Evolutionary conservation across 1,140 invertebrate species (phyloP).

Genomic region (Lineus longissimus): DNA sequence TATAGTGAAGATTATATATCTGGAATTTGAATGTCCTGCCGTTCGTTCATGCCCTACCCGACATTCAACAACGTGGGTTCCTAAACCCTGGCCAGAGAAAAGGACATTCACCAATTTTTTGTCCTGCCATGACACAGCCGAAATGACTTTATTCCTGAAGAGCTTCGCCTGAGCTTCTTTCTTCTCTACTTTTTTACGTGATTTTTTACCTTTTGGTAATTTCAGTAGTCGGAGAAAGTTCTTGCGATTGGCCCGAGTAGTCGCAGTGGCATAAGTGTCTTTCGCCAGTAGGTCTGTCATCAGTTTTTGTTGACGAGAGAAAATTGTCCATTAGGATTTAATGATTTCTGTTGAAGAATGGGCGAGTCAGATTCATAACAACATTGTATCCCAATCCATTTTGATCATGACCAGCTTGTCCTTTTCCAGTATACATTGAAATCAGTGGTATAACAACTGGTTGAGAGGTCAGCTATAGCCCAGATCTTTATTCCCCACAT

Average conservation of each 20-base stretch:
- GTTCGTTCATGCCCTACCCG: too few species aligned
- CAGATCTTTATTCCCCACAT: conserved; percentile 55
- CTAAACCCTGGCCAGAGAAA: too few species aligned
- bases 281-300: conserved; percentile 6
- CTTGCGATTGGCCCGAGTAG: conserved; percentile 2
- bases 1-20: too few species aligned
- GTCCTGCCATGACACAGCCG: too few species aligned
- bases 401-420: not conserved
- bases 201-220: too few species aligned
- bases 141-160: too few species aligned
- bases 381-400: conserved; percentile 8
- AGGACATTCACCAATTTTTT: too few species aligned
- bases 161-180: too few species aligned
- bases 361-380: conserved; percentile 9
- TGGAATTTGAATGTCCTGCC: too few species aligned
- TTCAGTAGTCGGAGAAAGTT: not conserved
- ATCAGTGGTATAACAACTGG: conserved; percentile 11
- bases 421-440: conserved; percentile 1
- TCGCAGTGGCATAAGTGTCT: conserved; percentile 14
- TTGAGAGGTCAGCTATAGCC: conserved; percentile 17
- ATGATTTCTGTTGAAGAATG: conserved; percentile 5
- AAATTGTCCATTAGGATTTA: conserved; percentile 21
- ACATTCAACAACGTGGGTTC: too few species aligned
- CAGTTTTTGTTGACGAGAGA: conserved; percentile 15
- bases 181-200: too few species aligned